Percentiles rank a stretch among this genome's conserved stretches.
phyloP scores from a whole-genome alignment of 2,113 vertebrate species.

The Nerophis lumbriciformis region DNA sequence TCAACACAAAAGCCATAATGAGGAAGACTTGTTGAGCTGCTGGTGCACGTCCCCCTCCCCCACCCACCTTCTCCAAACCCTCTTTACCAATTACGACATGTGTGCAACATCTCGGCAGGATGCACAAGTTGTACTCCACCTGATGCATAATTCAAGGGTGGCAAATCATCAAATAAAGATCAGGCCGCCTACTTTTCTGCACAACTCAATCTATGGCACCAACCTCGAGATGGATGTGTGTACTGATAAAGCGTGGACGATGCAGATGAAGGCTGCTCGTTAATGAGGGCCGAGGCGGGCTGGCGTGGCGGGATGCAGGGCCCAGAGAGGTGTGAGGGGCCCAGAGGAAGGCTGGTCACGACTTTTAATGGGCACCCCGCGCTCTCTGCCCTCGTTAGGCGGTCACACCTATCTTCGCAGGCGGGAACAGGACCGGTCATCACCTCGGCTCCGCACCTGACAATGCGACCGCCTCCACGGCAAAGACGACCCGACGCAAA shows the following conservation, averaged over 20 bases:
- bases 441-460: slow-evolving; percentile 67
- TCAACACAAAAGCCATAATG: slow-evolving; percentile 64
- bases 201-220: slow-evolving; percentile 12
- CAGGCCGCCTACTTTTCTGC: slow-evolving; percentile 13
- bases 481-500: slow-evolving; percentile 35
- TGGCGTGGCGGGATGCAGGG: slow-evolving; percentile 45
- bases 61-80: slow-evolving; percentile 13
- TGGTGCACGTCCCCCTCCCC: slow-evolving; percentile 9
- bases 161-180: slow-evolving; percentile 26
- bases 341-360: slow-evolving; percentile 46
- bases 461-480: slow-evolving; percentile 58
- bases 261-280: slow-evolving; percentile 12
- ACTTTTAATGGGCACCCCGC: slow-evolving; percentile 68
- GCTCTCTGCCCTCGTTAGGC: slow-evolving; percentile 72
- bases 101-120: slow-evolving; percentile 18
- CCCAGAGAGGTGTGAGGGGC: slow-evolving; percentile 59
- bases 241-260: not conserved
- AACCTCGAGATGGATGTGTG: not conserved
- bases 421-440: slow-evolving; percentile 60
- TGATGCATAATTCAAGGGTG: slow-evolving; percentile 22
- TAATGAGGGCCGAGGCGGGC: slow-evolving; percentile 64
- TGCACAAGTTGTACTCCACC: slow-evolving; percentile 6
- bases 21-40: slow-evolving; percentile 61
- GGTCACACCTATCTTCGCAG: slow-evolving; percentile 74
- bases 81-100: slow-evolving; percentile 54